Evolutionary conservation across 1,140 invertebrate genomes (phyloP).

Genomic region (Drosophila takahashii): DNA sequence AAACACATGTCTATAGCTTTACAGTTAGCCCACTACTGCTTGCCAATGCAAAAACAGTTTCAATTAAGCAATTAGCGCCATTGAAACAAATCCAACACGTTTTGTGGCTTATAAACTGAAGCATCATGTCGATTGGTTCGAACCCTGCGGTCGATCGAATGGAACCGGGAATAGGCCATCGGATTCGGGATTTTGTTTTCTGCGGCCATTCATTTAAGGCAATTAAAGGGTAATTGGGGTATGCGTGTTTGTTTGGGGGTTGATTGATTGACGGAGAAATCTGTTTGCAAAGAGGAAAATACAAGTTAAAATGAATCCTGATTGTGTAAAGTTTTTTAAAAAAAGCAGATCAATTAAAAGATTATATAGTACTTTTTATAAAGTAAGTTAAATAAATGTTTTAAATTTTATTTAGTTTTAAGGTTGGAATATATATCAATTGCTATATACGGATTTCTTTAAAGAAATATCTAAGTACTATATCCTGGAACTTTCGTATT

Average conservation of each 20-base stretch:
- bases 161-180: slow-evolving; percentile 3
- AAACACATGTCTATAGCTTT: slow-evolving; percentile 53
- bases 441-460: no score
- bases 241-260: slow-evolving; percentile 17
- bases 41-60: slow-evolving; percentile 80
- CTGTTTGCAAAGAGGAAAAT: not conserved
- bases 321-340: not conserved
- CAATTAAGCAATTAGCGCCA: slow-evolving; percentile 82
- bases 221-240: slow-evolving; percentile 48
- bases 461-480: no score
- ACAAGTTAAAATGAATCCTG: not conserved
- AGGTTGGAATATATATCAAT: no score
- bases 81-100: slow-evolving; percentile 83
- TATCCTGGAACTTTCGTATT: no score
- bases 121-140: slow-evolving; percentile 75
- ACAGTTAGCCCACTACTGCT: slow-evolving; percentile 55
- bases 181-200: slow-evolving; percentile 29
- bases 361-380: no score
- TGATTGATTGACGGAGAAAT: slow-evolving; percentile 17
- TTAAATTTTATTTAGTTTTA: no score
- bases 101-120: slow-evolving; percentile 81
- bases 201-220: slow-evolving; percentile 49
- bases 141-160: slow-evolving; percentile 39
- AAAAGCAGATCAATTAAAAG: no score
- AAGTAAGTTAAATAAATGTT: no score